phyloP scores from a whole-genome alignment of 2,797 vertebrate species.

The Sebastes jordani region DNA sequence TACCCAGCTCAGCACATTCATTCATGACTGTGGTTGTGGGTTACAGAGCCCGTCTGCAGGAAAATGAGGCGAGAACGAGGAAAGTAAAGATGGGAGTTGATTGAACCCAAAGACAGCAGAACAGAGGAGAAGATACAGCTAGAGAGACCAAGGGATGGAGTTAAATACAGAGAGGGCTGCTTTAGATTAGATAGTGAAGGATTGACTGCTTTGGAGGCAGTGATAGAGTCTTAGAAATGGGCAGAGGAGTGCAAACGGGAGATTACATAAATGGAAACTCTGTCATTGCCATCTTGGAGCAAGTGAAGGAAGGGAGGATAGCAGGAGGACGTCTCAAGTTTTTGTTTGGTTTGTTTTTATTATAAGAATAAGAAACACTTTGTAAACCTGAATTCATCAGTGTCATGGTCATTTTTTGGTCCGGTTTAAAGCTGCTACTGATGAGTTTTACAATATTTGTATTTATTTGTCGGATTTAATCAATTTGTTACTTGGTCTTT shows the following conservation, averaged over 20 bases:
- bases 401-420: not conserved
- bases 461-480: not conserved
- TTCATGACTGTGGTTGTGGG: slow-evolving; percentile 71
- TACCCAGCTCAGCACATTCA: slow-evolving; percentile 70
- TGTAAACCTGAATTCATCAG: not conserved
- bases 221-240: slow-evolving; percentile 29
- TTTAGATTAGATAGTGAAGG: slow-evolving; percentile 32
- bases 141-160: not conserved
- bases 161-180: slow-evolving; percentile 16
- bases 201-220: not conserved
- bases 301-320: not conserved
- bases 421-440: not conserved
- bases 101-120: slow-evolving; percentile 32
- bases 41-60: slow-evolving; percentile 33
- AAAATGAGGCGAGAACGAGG: slow-evolving; percentile 35
- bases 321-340: not conserved
- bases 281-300: slow-evolving; percentile 58
- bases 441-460: not conserved
- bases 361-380: not conserved
- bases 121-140: slow-evolving; percentile 18
- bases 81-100: slow-evolving; percentile 27
- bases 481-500: not conserved
- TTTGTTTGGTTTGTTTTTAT: not conserved
- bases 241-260: slow-evolving; percentile 32
- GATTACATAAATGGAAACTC: slow-evolving; percentile 62